Percentiles rank a stretch among this genome's conserved stretches.
These are phyloP conservation scores for Yasuhikotakia modesta DNA, from an alignment of 2,797 vertebrate genomes.

Conservation along the genomic window DNA sequence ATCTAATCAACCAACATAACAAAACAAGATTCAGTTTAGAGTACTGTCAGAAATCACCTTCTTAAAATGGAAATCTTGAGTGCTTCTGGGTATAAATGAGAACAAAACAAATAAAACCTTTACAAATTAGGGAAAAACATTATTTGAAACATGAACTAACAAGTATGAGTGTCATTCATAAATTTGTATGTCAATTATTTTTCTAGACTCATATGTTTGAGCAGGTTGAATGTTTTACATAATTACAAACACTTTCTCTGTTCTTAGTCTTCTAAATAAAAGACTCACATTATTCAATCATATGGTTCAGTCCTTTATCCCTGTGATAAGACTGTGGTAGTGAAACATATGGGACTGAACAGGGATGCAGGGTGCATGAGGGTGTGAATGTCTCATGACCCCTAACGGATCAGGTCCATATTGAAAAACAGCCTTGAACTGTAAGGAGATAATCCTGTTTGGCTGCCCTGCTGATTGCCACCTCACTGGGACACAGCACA, in stretches of 20 bases:
- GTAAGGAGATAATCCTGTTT: slow-evolving; percentile 75
- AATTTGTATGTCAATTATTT: background rate
- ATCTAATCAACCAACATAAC: too few relatives aligned
- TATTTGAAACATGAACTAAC: too few relatives aligned
- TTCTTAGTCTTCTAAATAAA: background rate
- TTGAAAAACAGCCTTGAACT: slow-evolving; percentile 75
- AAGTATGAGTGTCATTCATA: background rate
- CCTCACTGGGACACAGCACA: slow-evolving; percentile 42
- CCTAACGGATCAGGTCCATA: slow-evolving; percentile 71
- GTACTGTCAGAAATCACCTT: too few relatives aligned
- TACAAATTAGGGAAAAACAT: too few relatives aligned
- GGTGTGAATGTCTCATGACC: slow-evolving; percentile 70
- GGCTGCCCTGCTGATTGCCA: slow-evolving; percentile 38
- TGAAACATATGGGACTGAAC: slow-evolving; percentile 70
- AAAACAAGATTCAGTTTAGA: too few relatives aligned
- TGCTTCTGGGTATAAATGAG: too few relatives aligned
- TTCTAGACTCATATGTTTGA: background rate
- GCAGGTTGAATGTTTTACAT: background rate
- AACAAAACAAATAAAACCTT: too few relatives aligned
- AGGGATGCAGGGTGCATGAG: slow-evolving; percentile 51
- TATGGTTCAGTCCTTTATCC: slow-evolving; percentile 35
- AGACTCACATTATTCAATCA: slow-evolving; percentile 40
- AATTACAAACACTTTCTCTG: background rate
- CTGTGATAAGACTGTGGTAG: slow-evolving; percentile 52
- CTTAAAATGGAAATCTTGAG: too few relatives aligned